A percentile compares a stretch with the other conserved stretches of the same genome.
These are phyloP conservation scores for Todiramphus chloris DNA, from an alignment of 2,113 vertebrate species.

Conservation along the genomic window DNA sequence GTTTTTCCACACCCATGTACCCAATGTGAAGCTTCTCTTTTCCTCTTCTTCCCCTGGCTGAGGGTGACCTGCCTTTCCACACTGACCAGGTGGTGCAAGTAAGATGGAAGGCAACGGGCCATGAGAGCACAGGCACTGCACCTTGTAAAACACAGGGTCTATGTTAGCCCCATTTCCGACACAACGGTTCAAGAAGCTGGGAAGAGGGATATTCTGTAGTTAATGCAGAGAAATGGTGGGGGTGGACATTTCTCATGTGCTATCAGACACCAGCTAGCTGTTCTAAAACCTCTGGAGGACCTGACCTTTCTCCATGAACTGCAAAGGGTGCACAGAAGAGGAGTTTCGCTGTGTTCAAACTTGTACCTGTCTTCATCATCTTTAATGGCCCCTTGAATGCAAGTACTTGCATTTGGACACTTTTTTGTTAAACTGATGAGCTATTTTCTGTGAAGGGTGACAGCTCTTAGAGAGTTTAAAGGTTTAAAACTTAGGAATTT, in stretches of 20 bases:
- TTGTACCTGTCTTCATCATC: not conserved
- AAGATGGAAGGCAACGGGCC: not conserved
- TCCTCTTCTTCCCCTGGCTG: not conserved
- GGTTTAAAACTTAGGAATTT: not conserved
- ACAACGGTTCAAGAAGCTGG: not conserved
- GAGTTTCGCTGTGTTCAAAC: not conserved
- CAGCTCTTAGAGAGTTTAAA: not conserved
- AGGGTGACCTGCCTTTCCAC: not conserved
- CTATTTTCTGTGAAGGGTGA: not conserved
- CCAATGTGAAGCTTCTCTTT: not conserved
- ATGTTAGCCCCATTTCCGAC: not conserved
- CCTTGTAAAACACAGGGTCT: not conserved
- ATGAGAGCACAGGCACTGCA: rapidly evolving
- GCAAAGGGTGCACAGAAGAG: not conserved
- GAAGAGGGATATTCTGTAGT: not conserved
- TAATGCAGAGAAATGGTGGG: not conserved
- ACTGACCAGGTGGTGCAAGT: rapidly evolving
- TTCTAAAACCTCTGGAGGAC: not conserved
- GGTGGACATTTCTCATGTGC: not conserved
- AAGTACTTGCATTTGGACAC: not conserved
- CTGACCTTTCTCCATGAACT: not conserved
- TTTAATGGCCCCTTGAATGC: not conserved
- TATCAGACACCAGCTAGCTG: not conserved
- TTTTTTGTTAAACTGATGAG: not conserved
- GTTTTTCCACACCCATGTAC: rapidly evolving